Evolutionary conservation across 2,888 invertebrate genomes (phyloP).

Genomic region (Elmis aenea): DNA sequence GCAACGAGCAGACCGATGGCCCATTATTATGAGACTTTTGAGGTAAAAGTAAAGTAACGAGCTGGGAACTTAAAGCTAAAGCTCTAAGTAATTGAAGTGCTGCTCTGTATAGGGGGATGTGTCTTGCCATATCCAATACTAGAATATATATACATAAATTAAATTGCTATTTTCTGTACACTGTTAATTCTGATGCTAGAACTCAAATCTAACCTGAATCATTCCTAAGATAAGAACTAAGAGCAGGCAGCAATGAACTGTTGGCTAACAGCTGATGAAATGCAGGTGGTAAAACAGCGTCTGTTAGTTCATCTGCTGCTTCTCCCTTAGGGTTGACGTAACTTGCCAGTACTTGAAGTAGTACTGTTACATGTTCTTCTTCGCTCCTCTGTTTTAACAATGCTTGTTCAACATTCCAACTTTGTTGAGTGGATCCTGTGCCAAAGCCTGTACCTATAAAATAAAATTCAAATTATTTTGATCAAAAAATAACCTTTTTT

Average conservation of each 20-base stretch:
- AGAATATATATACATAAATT: constrained; percentile 24
- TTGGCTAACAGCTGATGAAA: constrained; percentile 73
- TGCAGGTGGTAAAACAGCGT: constrained; percentile 56
- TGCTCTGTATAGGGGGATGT: constrained; percentile 87
- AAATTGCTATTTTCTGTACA: background rate
- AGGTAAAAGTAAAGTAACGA: constrained; percentile 61
- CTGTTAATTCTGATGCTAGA: background rate
- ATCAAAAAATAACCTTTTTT: constrained; percentile 4
- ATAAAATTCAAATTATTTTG: constrained; percentile 4
- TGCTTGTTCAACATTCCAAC: constrained; percentile 97
- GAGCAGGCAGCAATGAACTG: constrained; percentile 81
- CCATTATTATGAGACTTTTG: constrained; percentile 44
- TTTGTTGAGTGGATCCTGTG: constrained; percentile 90
- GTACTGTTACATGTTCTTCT: constrained; percentile 86
- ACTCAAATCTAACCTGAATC: constrained; percentile 64
- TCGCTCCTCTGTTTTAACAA: constrained; percentile 81
- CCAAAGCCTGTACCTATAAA: constrained; percentile 77
- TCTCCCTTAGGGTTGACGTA: constrained; percentile 75
- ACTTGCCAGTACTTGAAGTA: constrained; percentile 71
- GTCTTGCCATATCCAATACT: constrained; percentile 94
- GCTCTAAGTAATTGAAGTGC: constrained; percentile 78
- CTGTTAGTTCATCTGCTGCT: constrained; percentile 45
- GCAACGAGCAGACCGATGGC: constrained; percentile 68
- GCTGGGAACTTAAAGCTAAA: constrained; percentile 57
- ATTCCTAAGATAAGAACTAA: constrained; percentile 86